Evolutionary conservation across 2,888 invertebrate genomes (phyloP).

Genomic region (Acrobasis repandana): DNA sequence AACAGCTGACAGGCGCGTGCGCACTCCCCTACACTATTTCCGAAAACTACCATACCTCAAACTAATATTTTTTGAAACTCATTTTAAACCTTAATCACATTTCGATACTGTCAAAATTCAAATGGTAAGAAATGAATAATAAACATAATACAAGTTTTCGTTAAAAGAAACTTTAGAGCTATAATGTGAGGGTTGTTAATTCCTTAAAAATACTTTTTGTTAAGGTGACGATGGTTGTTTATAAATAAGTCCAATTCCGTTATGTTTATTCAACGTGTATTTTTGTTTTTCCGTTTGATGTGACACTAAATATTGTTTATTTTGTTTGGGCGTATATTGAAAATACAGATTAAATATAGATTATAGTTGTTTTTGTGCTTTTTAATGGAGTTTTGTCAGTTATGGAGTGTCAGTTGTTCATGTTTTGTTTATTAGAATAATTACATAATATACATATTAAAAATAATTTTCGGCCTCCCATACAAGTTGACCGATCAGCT

Average conservation of each 20-base stretch:
- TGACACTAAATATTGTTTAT: slow-evolving; percentile 52
- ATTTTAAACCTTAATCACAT: not conserved
- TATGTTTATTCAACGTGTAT: slow-evolving; percentile 46
- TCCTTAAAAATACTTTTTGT: not conserved
- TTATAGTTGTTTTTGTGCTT: not conserved
- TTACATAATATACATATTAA: not conserved
- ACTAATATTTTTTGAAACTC: not conserved
- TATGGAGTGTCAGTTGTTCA: not conserved
- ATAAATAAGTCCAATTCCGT: slow-evolving; percentile 39
- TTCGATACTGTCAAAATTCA: not conserved
- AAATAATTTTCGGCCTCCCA: too few relatives aligned
- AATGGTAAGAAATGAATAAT: not conserved
- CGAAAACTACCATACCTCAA: slow-evolving; percentile 8
- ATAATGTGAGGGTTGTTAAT: slow-evolving; percentile 25
- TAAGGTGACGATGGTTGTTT: slow-evolving; percentile 24
- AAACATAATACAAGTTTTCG: not conserved
- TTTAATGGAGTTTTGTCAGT: not conserved
- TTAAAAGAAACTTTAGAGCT: not conserved
- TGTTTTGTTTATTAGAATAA: not conserved
- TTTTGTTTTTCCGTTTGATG: slow-evolving; percentile 53
- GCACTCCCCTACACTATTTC: slow-evolving; percentile 21
- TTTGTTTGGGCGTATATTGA: slow-evolving; percentile 44
- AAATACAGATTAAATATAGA: slow-evolving; percentile 28
- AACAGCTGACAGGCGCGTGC: slow-evolving; percentile 25
- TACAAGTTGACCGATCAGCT: too few relatives aligned